Base-by-base conservation (phyloP, 2,113 vertebrate genomes). In the Echinops telfairi region DNA sequence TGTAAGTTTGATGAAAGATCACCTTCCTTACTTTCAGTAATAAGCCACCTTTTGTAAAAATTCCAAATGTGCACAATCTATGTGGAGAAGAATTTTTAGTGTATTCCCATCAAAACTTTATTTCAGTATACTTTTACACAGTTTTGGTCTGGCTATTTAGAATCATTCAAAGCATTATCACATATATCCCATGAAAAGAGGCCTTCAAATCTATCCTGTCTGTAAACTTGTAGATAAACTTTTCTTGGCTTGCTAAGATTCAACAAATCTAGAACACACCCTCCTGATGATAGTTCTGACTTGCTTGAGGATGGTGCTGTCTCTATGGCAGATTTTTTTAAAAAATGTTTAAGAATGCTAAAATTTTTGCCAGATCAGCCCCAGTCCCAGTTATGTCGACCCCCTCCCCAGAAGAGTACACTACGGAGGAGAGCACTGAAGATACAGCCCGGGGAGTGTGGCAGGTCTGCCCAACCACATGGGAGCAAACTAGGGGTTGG, bases 51-150 rank as follows among this genome's bases (percentile, higher is more conserved):
- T 53, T 53, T 53, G 10, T 53, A 53, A 53, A 12, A 11, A 10
- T 3, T 3, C 19, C 47, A 88, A 0, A 62, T 31, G n/a, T n/a
- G 91, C 82, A 87, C 31, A 90, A 12, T 83, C n/a, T 64, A 43
- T 82, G 27, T 92, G 17, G 31, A 58, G 20, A 87, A 43, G 58
- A 73, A 66, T 71, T 94, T 80, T 62, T 29, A 76, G 20, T 4
- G 25, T 76, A 78, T 77, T 94, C 9, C 25, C 14, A 83, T 95
- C 33, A 77, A 84, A 84, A 80, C 60, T 78, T 86, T 29, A 71
- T 12, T 84, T 84, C n/a, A 43, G 47, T 53, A 53, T 53, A 53
- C 47, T 11, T 78, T 84, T 38, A 3, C 29, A 66, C 11, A 75
- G 29, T 68, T 91, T 15, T 64, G 40, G 77, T 64, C n/a, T 1